Evolutionary conservation across 2,797 vertebrate species (phyloP).

Genomic region (Coccyzus lansbergi): DNA sequence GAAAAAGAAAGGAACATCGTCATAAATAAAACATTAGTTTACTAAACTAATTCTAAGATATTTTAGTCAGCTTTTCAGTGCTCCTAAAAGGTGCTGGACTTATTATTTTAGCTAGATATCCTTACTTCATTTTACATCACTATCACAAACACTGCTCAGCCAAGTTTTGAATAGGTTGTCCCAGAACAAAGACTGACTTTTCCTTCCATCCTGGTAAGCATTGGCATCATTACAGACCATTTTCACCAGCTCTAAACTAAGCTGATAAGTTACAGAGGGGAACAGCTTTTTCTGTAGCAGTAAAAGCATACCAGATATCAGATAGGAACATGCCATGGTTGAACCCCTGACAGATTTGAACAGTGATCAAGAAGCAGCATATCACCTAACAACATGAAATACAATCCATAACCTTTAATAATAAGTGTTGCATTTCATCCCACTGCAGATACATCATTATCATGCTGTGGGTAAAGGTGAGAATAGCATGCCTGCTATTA

Average conservation of each 20-base stretch:
- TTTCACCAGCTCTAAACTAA: not conserved
- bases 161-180: not conserved
- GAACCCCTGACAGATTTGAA: constrained; percentile 18
- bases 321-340: not conserved
- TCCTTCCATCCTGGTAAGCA: not conserved
- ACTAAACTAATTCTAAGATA: not conserved
- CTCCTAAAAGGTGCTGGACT: not conserved
- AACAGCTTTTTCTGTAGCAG: not conserved
- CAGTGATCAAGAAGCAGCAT: not conserved
- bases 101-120: not conserved
- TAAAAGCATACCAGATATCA: not conserved
- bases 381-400: constrained; percentile 12
- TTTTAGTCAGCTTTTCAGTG: not conserved
- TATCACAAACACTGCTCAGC: not conserved
- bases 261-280: not conserved
- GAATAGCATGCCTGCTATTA: constrained; percentile 17
- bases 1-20: not conserved
- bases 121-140: not conserved
- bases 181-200: not conserved
- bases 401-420: constrained; percentile 40
- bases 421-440: constrained; percentile 5
- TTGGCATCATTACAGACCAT: not conserved
- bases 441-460: not conserved
- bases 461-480: not conserved
- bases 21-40: not conserved